phyloP scores from a whole-genome alignment of 2,888 invertebrate species.

The Petrolisthes manimaculis region DNA sequence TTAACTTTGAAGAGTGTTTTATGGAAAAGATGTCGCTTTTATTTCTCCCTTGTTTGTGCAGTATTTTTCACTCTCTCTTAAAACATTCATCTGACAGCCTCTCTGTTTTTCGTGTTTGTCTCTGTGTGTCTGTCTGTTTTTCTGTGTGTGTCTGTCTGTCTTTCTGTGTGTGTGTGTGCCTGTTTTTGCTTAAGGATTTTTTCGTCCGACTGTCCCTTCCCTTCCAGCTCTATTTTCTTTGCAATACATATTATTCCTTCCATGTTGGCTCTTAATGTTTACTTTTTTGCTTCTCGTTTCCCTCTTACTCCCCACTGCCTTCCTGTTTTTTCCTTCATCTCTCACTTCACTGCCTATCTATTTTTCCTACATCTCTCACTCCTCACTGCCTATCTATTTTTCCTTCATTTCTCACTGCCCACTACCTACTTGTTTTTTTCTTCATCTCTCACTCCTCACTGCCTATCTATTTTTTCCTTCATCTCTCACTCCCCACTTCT shows the following conservation, averaged over 20 bases:
- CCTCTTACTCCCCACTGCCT: background rate
- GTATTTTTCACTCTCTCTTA: background rate
- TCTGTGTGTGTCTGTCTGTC: too few species aligned
- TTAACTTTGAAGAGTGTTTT: background rate
- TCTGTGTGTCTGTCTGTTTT: too few species aligned
- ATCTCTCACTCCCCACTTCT: background rate
- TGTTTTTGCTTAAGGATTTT: background rate
- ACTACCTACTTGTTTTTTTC: background rate
- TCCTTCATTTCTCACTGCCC: background rate
- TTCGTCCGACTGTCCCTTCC: background rate
- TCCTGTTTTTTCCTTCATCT: background rate
- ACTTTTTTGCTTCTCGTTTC: background rate
- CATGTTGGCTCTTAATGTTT: background rate
- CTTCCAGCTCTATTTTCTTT: background rate
- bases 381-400: background rate
- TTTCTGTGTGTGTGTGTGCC: background rate
- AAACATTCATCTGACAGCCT: too few species aligned
- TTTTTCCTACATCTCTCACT: background rate
- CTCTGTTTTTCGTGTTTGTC: too few species aligned
- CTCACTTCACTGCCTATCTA: background rate
- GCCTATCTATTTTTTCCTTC: background rate
- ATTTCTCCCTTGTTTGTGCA: background rate
- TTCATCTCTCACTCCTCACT: background rate
- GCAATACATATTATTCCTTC: background rate
- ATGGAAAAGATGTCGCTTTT: background rate